These are phyloP conservation scores for Scaptomyza flava DNA, from an alignment of 2,888 invertebrate species.

Conservation along the genomic window DNA sequence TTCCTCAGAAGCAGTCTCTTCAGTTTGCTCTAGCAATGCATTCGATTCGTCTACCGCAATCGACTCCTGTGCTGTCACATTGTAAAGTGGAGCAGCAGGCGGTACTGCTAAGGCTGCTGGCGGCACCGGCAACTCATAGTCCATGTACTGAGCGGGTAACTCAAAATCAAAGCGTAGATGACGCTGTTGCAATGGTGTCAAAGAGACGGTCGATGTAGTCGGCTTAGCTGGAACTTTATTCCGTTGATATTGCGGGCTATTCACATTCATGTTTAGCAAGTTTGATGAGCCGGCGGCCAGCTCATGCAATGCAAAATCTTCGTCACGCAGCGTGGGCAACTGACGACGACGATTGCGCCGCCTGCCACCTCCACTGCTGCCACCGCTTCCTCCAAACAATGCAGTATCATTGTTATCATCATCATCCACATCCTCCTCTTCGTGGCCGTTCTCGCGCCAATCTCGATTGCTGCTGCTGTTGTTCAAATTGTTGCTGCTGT, in stretches of 20 bases:
- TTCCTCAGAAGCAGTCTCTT: conserved; percentile 83
- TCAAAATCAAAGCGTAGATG: conserved; percentile 72
- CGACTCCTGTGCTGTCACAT: conserved; percentile 45
- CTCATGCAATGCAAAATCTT: conserved; percentile 37
- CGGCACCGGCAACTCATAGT: conserved; percentile 50
- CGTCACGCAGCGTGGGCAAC: conserved; percentile 47
- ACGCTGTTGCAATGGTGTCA: conserved; percentile 58
- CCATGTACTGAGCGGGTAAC: conserved; percentile 61
- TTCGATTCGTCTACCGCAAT: conserved; percentile 63
- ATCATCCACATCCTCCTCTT: conserved; percentile 70
- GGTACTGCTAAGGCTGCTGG: conserved; percentile 19
- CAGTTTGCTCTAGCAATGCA: conserved; percentile 57
- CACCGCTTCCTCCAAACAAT: conserved; percentile 39
- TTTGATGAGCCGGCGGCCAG: conserved; percentile 54
- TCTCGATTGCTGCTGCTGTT: conserved; percentile 70
- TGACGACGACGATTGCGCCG: conserved; percentile 60
- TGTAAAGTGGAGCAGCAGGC: conserved; percentile 44
- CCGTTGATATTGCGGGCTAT: conserved; percentile 80
- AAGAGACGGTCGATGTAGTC: conserved; percentile 60
- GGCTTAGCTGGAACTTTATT: conserved; percentile 81
- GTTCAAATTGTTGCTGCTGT: conserved; percentile 66
- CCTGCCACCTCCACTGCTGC: conserved; percentile 36
- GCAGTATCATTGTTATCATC: conserved; percentile 66
- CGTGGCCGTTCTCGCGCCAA: conserved; percentile 67
- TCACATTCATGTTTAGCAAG: conserved; percentile 82